Percentiles rank a stretch among this genome's conserved stretches.
Conservation (phyloP, 2,888 invertebrate genomes). For the Geotrupes spiniger region DNA sequence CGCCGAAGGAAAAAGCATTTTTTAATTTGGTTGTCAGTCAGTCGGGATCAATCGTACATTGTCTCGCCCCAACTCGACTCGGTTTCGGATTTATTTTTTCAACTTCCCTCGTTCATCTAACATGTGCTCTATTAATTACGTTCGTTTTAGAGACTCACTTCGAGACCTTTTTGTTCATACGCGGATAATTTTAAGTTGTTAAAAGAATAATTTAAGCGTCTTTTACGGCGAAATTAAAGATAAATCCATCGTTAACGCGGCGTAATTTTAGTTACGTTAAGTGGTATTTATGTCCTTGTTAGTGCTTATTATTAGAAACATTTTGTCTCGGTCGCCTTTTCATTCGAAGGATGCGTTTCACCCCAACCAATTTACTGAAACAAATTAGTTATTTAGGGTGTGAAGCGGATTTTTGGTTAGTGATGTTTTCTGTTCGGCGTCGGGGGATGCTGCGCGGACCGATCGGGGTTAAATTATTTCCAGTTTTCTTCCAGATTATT, state of each 20-base stretch:
- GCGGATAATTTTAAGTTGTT: no score
- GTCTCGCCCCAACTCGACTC: no score
- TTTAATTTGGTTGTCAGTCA: no score
- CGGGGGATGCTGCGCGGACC: no score
- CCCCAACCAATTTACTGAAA: slow-evolving; percentile 29
- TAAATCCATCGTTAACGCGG: slow-evolving; percentile 12
- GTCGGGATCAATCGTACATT: no score
- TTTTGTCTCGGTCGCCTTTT: slow-evolving; percentile 20
- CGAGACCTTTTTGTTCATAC: no score
- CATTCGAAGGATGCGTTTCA: slow-evolving; percentile 17
- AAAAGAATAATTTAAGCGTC: no score
- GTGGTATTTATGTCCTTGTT: slow-evolving; percentile 18
- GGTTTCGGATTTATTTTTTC: no score
- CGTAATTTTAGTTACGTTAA: slow-evolving; percentile 14
- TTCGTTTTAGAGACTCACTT: no score
- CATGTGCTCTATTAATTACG: no score
- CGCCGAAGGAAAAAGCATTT: no score
- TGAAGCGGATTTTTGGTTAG: slow-evolving; percentile 26
- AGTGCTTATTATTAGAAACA: slow-evolving; percentile 25
- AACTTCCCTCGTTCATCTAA: no score
- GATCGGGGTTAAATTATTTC: not conserved
- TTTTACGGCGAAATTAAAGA: not conserved
- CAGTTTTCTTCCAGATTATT: not conserved
- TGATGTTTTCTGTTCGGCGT: slow-evolving; percentile 1
- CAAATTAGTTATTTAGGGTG: slow-evolving; percentile 30